Base-by-base conservation (phyloP, 35 echinoderm and acorn worm species). In the Ptychodera flava region DNA sequence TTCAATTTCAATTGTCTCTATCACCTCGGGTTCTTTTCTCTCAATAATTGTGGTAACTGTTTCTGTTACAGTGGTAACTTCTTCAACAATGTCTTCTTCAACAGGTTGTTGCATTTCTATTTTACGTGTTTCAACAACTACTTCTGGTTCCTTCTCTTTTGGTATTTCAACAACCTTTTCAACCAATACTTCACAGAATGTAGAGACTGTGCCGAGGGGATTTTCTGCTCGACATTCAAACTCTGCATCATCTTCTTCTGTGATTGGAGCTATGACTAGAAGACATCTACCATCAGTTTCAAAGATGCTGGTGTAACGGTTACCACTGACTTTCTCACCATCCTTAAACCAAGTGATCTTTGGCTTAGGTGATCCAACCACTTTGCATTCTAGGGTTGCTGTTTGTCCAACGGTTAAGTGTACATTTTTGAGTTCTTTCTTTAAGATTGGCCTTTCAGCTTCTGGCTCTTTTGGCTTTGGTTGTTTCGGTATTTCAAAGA, bases 141-240 rank as follows among this genome's bases (percentile, higher is more conserved):
- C 29, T 14, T 36, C 82, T 28, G 33, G 82, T 37, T 83, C 34
- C 16, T 36, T 37, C 30, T 14, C 37, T 30, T 36, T 83, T 16
- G 33, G 34, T 1, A 83, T 30, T 82, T 31, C 30, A 16, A 36
- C 34, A 83, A n/a, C n/a, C 35, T 83, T 83, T 37, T 83, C 28
- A 37, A 83, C 37, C 29, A 30, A 28, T 37, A 36, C 82, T 83
- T 85, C 85, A 64, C 86, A 91, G 78, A 89, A 94, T 28, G 92
- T 94, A 77, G 90, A 94, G 6, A 91, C 90, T 78, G 92, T 97
- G 15, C 95, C 95, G 29, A 94, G 75, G 0, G 89, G 87, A 88
- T 94, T 97, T 31, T 86, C 85, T n/a, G 95, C 95, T 75, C 92
- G 84, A 81, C 95, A 97, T 64, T 97, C 95, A 92, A 89, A 97